Base-by-base conservation (phyloP, 1,140 invertebrate genomes). In the Aphaenogaster ashmeadi region DNA sequence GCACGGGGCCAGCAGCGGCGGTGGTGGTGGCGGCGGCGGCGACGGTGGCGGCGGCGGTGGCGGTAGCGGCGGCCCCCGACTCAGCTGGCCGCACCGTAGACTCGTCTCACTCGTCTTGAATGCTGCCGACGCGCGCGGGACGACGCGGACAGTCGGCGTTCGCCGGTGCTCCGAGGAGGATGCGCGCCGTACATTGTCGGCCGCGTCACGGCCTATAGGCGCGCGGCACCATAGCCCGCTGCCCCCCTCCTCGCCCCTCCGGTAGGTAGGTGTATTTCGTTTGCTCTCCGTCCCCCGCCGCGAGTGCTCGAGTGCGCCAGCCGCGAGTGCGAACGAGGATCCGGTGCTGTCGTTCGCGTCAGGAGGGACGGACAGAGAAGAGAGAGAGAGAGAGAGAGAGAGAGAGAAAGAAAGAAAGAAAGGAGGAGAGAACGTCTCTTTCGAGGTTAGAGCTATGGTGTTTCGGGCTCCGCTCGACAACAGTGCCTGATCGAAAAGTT, bases 141-240 rank as follows among this genome's bases (percentile, higher is more conserved):
- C 74, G 67, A 79, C 36, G 62, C 58, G 64, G 56, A 78, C 88
- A 93, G 91, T 93, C 86, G 88, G 90, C 91, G 86, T 75, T 92
- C 75, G 91, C 89, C 91, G 89, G 91, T 87, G 88, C 87, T 91
- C 78, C 85, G 47, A 85, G 78, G 85, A 92, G 79, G 91, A 92
- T 93, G 92, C 58, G 66, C 38, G 64, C 50, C 56, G 67, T 84
- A 50, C 60, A 52, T 54, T 86, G 89, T 88, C 86, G 89, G 89
- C 88, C 77, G 85, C 79, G 71, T 54, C 27, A 87, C 74, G 88
- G 88, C 78, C 86, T 88, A 85, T 47, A 71, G 88, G 47, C 38
- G 58, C 79, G 74, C 79, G 74, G 75, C 79, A 91, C 77, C 80
- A 62, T 90, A 88, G 74, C 71, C 86, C 66, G 41, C 56, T 54